These are phyloP conservation scores for Nicator chloris DNA, from an alignment of 2,113 vertebrate genomes.

Conservation along the genomic window DNA sequence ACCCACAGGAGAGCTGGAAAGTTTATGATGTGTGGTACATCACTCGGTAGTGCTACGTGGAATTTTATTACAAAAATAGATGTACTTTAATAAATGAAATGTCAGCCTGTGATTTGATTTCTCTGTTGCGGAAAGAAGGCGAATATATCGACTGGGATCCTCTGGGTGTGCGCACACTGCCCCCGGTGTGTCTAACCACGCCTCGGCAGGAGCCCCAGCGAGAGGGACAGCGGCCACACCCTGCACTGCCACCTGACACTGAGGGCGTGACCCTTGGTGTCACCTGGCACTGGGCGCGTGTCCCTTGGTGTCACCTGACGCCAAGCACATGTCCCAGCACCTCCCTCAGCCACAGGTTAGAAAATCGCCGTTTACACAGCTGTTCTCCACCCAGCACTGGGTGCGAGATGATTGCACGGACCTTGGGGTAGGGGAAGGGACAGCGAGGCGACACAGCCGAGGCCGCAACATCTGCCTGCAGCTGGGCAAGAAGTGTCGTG, in stretches of 20 bases:
- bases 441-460: rapidly evolving
- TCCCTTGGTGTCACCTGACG: neutral
- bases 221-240: too few species aligned
- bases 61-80: neutral
- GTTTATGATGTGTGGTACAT: neutral
- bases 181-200: too few species aligned
- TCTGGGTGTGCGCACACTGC: rapidly evolving
- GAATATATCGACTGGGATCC: neutral
- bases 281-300: neutral
- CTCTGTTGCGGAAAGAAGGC: neutral
- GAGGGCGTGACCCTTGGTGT: neutral
- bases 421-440: neutral
- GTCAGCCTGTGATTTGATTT: neutral
- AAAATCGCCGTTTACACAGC: too few species aligned
- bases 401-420: neutral
- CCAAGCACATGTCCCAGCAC: rapidly evolving
- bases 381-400: neutral
- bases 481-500: neutral
- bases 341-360: neutral
- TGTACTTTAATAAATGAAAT: neutral
- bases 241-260: neutral
- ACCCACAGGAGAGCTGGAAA: neutral
- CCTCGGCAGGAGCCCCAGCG: neutral
- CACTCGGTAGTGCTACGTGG: neutral
- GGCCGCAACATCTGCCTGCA: neutral